Conservation (phyloP, 2,797 vertebrate species). For the Mus caroli region DNA sequence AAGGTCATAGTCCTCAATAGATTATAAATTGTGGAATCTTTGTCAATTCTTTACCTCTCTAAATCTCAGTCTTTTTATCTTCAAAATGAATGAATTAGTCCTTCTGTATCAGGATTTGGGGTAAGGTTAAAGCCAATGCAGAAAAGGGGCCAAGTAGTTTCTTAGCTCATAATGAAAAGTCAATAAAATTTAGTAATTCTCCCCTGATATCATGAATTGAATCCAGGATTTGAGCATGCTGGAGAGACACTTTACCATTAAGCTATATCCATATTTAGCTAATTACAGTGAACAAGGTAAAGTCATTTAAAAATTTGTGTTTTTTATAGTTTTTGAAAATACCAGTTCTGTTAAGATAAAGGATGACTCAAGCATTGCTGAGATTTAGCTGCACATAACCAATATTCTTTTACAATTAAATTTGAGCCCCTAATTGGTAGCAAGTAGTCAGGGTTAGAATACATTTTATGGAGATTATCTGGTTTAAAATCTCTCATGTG, state of each 20-base stretch:
- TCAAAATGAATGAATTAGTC: constrained; percentile 67
- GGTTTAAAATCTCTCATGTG: constrained; percentile 29
- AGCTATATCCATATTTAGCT: not conserved
- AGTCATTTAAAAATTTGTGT: constrained; percentile 33
- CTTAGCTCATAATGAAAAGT: constrained; percentile 41
- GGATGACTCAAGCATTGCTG: not conserved
- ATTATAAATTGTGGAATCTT: constrained; percentile 27
- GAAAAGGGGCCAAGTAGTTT: constrained; percentile 47
- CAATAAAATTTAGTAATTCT: not conserved
- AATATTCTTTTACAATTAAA: not conserved
- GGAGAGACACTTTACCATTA: not conserved
- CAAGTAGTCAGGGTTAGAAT: not conserved
- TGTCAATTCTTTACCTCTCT: constrained; percentile 41
- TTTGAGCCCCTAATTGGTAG: not conserved
- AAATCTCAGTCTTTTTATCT: constrained; percentile 50
- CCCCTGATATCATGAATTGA: not conserved
- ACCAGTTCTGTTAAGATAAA: constrained; percentile 15
- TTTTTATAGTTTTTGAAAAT: constrained; percentile 57
- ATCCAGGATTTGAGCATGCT: not conserved
- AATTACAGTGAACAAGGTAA: constrained; percentile 54
- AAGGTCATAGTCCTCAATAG: constrained; percentile 32
- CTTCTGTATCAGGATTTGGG: not conserved
- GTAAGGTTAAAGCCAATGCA: constrained; percentile 55
- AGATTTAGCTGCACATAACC: constrained; percentile 38
- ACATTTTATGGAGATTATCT: not conserved